Evolutionary conservation across 2,797 vertebrate species (phyloP), one percentile per base, ranked within the genome.

Genomic region (Pseudotriccus pelzelni): DNA sequence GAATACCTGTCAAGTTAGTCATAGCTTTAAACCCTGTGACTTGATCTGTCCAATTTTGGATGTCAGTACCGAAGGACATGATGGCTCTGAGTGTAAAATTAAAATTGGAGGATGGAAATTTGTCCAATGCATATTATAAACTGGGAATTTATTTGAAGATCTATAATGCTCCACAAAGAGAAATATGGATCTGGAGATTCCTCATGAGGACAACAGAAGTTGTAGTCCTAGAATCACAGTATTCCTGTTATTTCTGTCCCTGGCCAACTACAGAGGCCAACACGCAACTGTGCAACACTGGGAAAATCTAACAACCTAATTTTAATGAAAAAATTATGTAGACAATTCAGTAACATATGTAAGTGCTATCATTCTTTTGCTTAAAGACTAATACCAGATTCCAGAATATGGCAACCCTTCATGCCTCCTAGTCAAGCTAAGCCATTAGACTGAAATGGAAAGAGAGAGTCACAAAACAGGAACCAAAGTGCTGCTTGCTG

Each of bases 1-100:
- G 49, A 28, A 59, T 63, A n/a, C 0, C 0, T 34, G 27, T 30
- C 55, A 74, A 67, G 23, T 2, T 34, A 27, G 17, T 62, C 39
- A 18, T 46, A 50, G n/a, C 9, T 72, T 6, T 60, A 81, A 88
- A 37, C 4, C 27, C 20, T 46, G 9, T 62, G 58, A 53, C 25
- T 44, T 64, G 6, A 56, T 64, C 34, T 47, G 14, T 39, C 25
- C 9, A 44, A 3, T 41, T 76, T 39, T 19, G 78, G 18, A 44
- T 69, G 23, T 46, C 4, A 2, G 23, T 68, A 10, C 15, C 84
- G 11, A 24, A 68, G 53, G 37, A 63, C 12, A 10, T 12, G 18
- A 21, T 50, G 12, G 27, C 62, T 37, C 39, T 67, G 25, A 41
- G 17, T 19, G 30, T 47, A 39, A 58, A 84, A 84, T 16, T 27